These are phyloP conservation scores for Acanthurus tractus DNA, from an alignment of 2,797 vertebrate genomes.

Conservation along the genomic window DNA sequence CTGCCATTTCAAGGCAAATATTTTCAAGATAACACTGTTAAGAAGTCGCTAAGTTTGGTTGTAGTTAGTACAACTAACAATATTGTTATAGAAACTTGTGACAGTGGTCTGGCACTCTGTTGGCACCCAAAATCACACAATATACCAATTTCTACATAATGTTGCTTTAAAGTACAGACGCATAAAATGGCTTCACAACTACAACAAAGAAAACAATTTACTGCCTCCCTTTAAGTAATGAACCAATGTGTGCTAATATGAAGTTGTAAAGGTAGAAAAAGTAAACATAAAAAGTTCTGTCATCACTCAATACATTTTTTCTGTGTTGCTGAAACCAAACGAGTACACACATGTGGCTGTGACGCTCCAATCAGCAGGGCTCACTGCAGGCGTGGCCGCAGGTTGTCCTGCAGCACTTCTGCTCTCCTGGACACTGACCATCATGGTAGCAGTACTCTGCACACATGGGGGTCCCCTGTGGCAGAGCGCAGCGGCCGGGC, in stretches of 20 bases:
- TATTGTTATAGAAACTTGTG: too few relatives aligned
- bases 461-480: constrained; percentile 78
- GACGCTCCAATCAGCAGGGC: constrained; percentile 71
- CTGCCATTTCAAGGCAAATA: too few relatives aligned
- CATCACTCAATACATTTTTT: not conserved
- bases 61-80: too few relatives aligned
- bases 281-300: not conserved
- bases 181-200: not conserved
- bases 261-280: not conserved
- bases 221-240: not conserved
- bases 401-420: constrained; percentile 86
- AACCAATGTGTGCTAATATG: not conserved
- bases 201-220: not conserved
- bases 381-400: constrained; percentile 83
- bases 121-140: too few relatives aligned
- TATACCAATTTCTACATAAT: too few relatives aligned
- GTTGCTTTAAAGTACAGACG: constrained; percentile 1
- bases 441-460: constrained; percentile 84
- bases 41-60: too few relatives aligned
- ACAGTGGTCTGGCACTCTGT: too few relatives aligned
- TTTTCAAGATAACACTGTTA: too few relatives aligned
- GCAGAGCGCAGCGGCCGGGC: constrained; percentile 75
- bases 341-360: not conserved
- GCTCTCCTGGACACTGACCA: constrained; percentile 81
- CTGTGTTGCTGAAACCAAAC: not conserved